phyloP scores from a whole-genome alignment of 2,888 invertebrate genomes.

The Chloroclysta siterata region DNA sequence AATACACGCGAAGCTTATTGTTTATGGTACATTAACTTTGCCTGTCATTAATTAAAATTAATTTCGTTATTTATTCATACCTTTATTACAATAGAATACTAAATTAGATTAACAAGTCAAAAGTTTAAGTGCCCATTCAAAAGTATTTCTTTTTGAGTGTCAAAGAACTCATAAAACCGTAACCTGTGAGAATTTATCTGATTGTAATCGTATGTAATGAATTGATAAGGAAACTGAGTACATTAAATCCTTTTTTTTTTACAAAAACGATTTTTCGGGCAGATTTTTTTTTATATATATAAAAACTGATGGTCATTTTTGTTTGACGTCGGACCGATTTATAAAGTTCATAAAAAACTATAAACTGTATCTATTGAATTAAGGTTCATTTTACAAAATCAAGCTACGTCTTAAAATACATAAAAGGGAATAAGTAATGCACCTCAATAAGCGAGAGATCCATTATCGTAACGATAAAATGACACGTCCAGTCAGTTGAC shows the following conservation, averaged over 20 bases:
- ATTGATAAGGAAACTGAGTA: constrained; percentile 25
- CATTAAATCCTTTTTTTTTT: not conserved
- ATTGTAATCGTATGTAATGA: constrained; percentile 34
- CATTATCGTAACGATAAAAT: constrained; percentile 6
- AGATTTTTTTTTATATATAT: too few species aligned
- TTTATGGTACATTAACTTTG: constrained; percentile 32
- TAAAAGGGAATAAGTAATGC: not conserved
- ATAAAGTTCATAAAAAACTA: too few species aligned
- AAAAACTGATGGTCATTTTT: too few species aligned
- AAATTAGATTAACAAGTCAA: constrained; percentile 41
- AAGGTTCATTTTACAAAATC: too few species aligned
- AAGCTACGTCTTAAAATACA: too few species aligned
- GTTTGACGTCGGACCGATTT: too few species aligned
- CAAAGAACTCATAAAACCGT: constrained; percentile 44
- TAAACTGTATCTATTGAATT: too few species aligned
- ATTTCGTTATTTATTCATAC: constrained; percentile 32
- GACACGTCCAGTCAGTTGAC: constrained; percentile 11
- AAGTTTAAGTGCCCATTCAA: constrained; percentile 46
- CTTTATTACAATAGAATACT: constrained; percentile 40
- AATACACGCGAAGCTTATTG: constrained; percentile 22
- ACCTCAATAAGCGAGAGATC: not conserved
- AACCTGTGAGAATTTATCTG: constrained; percentile 41
- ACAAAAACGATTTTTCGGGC: too few species aligned
- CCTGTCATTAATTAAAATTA: constrained; percentile 36
- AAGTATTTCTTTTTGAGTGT: constrained; percentile 42